These are phyloP conservation scores for Psittacara wagleri DNA, from an alignment of 2,113 vertebrate genomes.

Conservation along the genomic window DNA sequence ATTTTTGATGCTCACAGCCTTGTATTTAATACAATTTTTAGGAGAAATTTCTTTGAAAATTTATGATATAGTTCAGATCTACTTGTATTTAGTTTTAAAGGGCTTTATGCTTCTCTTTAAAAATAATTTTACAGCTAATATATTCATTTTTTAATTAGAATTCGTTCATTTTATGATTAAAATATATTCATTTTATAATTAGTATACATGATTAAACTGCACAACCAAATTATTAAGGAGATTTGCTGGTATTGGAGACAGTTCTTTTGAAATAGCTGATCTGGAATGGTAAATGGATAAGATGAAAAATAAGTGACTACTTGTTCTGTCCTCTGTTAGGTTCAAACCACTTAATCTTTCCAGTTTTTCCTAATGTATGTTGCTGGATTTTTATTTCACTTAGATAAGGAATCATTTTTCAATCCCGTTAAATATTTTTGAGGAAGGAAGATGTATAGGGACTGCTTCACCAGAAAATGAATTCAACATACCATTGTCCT, in stretches of 20 bases:
- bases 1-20: neutral
- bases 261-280: neutral
- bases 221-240: neutral
- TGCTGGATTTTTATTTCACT: neutral
- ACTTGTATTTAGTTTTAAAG: neutral
- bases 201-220: neutral
- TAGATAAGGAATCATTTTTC: conserved; percentile 97
- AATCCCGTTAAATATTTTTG: conserved; percentile 86
- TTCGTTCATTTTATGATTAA: neutral
- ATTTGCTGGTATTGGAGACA: neutral
- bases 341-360: neutral
- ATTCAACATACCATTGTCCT: conserved; percentile 90
- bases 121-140: neutral
- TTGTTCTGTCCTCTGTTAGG: neutral
- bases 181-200: neutral
- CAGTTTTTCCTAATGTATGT: neutral
- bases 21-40: neutral
- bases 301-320: neutral
- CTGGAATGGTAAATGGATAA: neutral
- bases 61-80: neutral
- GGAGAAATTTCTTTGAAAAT: neutral
- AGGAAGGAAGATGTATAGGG: conserved; percentile 84
- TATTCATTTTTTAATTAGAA: neutral
- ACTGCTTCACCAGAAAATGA: conserved; percentile 84
- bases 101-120: neutral